phyloP scores from a whole-genome alignment of 2,888 invertebrate species.

The Leptinotarsa rubiginosa region DNA sequence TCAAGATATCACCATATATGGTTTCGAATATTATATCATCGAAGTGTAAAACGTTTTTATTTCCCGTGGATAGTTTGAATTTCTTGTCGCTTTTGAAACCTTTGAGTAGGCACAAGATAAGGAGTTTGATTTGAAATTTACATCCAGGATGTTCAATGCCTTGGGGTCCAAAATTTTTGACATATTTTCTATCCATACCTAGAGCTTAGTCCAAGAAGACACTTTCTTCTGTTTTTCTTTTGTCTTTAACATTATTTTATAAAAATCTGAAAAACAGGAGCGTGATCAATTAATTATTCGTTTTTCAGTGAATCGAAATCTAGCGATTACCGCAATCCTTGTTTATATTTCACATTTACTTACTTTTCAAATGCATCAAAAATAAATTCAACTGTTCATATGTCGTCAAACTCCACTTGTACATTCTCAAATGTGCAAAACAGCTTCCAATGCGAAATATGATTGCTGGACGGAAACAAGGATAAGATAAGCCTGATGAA shows the following conservation, averaged over 20 bases:
- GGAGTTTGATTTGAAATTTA: neutral
- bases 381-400: no score
- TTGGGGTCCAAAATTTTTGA: neutral
- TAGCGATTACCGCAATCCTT: neutral
- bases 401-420: no score
- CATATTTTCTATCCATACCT: neutral
- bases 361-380: no score
- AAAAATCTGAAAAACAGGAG: no score
- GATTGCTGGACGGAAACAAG: no score
- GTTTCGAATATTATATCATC: conserved; percentile 1
- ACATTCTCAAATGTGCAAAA: no score
- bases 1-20: neutral
- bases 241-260: no score
- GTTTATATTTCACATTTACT: no score
- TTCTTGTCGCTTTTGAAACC: neutral
- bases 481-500: no score
- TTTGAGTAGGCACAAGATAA: neutral
- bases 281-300: neutral
- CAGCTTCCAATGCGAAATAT: no score
- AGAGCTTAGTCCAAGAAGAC: neutral
- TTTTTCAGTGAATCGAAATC: neutral
- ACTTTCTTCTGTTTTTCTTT: no score
- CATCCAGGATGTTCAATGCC: neutral
- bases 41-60: neutral
- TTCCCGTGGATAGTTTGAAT: conserved; percentile 6